Percentiles rank a stretch among this genome's conserved stretches.
Conservation (phyloP, 53 echinoderm and acorn worm species). For the Echinometra lucunter region DNA sequence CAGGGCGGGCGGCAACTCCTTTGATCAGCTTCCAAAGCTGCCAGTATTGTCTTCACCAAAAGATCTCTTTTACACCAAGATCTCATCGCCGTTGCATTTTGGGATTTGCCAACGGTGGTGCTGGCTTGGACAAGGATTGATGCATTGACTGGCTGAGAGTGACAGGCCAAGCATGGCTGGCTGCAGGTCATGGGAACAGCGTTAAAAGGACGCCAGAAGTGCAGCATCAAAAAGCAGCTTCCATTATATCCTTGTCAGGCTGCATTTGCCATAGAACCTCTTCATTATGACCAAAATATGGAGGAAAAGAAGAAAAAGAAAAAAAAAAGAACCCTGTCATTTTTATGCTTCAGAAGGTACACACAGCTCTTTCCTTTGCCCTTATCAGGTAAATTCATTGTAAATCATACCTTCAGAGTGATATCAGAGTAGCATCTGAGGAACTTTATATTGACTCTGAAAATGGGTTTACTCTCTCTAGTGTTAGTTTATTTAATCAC, state of each 20-base stretch:
- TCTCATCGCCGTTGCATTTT: constrained; percentile 42
- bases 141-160: background rate
- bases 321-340: background rate
- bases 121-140: constrained; percentile 1
- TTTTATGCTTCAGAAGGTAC: background rate
- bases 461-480: no score
- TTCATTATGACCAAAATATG: background rate
- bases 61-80: background rate
- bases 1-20: constrained; percentile 25
- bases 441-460: no score
- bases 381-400: no score
- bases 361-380: background rate
- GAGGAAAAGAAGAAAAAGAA: no score
- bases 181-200: background rate
- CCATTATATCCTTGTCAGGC: background rate
- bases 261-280: background rate
- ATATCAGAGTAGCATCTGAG: no score
- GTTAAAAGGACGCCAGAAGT: background rate
- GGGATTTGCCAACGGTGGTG: constrained; percentile 8
- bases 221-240: background rate
- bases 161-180: background rate
- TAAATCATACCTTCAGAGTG: no score
- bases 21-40: constrained; percentile 18
- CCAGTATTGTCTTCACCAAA: constrained; percentile 50
- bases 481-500: no score